Base-by-base conservation (phyloP, 2,888 invertebrate species). In the Metacarcinus magister region DNA sequence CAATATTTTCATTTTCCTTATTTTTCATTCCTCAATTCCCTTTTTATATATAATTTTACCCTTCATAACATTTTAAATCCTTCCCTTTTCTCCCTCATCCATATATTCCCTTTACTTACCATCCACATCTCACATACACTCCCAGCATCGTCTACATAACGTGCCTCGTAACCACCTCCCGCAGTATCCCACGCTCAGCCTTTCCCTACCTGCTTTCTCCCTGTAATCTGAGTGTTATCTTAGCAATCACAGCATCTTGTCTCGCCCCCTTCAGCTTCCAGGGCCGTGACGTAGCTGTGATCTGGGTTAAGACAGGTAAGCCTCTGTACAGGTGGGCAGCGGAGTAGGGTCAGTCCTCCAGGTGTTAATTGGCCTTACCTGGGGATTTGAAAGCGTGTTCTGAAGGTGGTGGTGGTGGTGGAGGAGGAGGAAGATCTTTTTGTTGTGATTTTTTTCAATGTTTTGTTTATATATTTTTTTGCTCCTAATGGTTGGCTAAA, bases 311-410 rank as follows among this genome's bases (percentile, higher is more conserved):
- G 75, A 28, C 75, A 75, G n/a, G 75, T n/a, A 75, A 75, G 75
- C 75, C 75, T 28, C 19, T 54, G 54, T 19, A 10, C 54, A 75
- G 75, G 75, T 75, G 75, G 8, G 75, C 75, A 8, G 75, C n/a
- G 75, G 75, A 75, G 75, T n/a, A n/a, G 75, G 75, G 75, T 75
- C 75, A 75, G 75, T 75, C 75, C 75, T 7, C 75, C 75, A n/a
- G 75, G 75, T 75, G 75, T 75, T 75, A 75, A 75, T 75, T 75
- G 75, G 75, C n/a, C 75, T 75, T 75, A 75, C 75, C 75, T 75
- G 75, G n/a, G n/a, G 75, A 75, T 75, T 8, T 75, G n/a, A 75
- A 75, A 28, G 75, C 28, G 75, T 75, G 75, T 23, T 23, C n/a
- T 23, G n/a, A 2, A 75, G 23, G 75, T 75, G 75, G 23, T 75